phyloP scores from a whole-genome alignment of 37 sponge, comb jelly and placozoan genomes.

The Geodia barretti region DNA sequence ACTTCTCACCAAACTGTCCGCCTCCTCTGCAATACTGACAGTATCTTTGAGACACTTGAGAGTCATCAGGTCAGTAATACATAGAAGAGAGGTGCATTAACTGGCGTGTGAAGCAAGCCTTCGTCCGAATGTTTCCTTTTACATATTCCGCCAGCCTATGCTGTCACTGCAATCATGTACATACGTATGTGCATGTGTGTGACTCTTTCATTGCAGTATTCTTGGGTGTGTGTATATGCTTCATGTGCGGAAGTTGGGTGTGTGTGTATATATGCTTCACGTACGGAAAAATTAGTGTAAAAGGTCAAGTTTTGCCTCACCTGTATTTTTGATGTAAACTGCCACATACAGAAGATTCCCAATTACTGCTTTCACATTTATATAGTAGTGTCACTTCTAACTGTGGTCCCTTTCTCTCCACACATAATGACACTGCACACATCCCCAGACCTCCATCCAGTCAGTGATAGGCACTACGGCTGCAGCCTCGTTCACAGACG shows the following conservation, averaged over 20 bases:
- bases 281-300: too few species aligned
- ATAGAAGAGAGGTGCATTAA: not conserved
- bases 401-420: not conserved
- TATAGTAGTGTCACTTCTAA: conserved; percentile 1
- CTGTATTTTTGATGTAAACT: too few species aligned
- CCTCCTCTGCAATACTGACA: conserved; percentile 40
- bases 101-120: not conserved
- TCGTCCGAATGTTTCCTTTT: too few species aligned
- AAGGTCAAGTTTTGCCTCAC: too few species aligned
- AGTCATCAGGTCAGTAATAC: conserved; percentile 51
- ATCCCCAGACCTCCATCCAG: conserved; percentile 45
- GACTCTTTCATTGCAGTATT: not conserved
- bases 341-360: too few species aligned
- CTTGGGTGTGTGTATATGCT: not conserved
- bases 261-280: too few species aligned
- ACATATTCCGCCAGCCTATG: too few species aligned
- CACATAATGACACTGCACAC: conserved; percentile 27
- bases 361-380: not conserved
- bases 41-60: conserved; percentile 62
- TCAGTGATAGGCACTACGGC: conserved; percentile 51
- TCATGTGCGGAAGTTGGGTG: too few species aligned
- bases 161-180: not conserved
- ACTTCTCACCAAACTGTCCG: not conserved
- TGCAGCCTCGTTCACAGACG: conserved; percentile 74
- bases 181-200: not conserved